phyloP scores from a whole-genome alignment of 2,113 vertebrate species.

The Acanthisitta chloris region DNA sequence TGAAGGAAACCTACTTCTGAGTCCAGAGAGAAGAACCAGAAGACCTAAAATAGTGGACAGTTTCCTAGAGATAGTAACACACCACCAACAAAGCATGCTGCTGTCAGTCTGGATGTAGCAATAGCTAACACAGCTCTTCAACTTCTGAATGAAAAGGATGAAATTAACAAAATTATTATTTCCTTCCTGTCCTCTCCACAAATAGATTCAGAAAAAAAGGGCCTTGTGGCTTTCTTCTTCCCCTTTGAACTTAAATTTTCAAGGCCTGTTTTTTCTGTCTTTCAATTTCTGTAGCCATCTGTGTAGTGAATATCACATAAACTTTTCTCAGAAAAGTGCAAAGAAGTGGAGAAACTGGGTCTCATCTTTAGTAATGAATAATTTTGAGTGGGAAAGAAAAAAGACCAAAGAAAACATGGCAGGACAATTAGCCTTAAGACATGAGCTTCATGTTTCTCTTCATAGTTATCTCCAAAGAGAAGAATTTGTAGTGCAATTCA shows the following conservation, averaged over 20 bases:
- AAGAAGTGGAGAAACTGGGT: background rate
- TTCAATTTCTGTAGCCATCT: background rate
- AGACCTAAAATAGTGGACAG: background rate
- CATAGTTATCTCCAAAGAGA: background rate
- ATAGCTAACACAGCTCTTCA: constrained; percentile 33
- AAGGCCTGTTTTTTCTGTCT: background rate
- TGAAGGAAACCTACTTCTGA: background rate
- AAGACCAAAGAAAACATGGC: background rate
- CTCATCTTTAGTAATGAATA: background rate
- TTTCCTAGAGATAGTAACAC: background rate
- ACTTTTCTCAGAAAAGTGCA: background rate
- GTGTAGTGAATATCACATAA: background rate
- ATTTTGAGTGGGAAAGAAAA: background rate
- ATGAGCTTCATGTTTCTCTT: background rate
- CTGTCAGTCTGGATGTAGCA: background rate
- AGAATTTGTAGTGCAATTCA: background rate
- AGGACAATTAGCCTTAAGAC: background rate
- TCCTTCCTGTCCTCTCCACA: constrained; percentile 34
- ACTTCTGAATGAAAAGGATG: constrained; percentile 13
- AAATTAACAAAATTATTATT: background rate
- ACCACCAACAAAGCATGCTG: background rate
- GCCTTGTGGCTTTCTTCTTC: constrained; percentile 41
- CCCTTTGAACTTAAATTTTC: constrained; percentile 45
- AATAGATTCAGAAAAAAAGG: constrained; percentile 53
- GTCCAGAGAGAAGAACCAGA: background rate